Evolutionary conservation across 2,113 vertebrate species (phyloP).

Genomic region (Todiramphus chloris): DNA sequence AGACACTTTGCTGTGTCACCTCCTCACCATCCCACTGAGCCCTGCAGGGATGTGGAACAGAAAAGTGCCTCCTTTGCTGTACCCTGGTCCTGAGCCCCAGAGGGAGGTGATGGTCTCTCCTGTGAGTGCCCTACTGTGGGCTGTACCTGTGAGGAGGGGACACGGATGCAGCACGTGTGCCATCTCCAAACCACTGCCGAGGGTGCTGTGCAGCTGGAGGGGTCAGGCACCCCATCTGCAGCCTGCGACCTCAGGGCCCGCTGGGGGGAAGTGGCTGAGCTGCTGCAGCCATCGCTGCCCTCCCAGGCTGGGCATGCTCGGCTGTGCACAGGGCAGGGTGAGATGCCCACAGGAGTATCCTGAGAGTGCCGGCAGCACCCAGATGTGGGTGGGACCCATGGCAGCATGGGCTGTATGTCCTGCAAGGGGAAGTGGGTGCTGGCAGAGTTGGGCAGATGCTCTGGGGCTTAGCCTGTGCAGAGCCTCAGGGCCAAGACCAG

Average conservation of each 20-base stretch:
- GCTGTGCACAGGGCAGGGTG: background rate
- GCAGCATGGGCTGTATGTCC: rapidly evolving
- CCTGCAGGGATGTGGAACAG: background rate
- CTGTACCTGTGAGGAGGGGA: background rate
- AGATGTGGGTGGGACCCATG: no score
- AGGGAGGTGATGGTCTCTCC: background rate
- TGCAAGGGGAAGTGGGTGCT: background rate
- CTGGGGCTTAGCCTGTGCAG: background rate
- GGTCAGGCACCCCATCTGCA: background rate
- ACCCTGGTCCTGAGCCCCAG: background rate
- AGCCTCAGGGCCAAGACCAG: background rate
- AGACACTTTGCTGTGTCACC: background rate
- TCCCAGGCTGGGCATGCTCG: background rate
- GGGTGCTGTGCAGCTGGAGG: rapidly evolving
- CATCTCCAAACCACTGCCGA: background rate
- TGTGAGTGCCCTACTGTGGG: rapidly evolving
- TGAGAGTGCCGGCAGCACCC: rapidly evolving
- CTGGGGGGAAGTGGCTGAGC: rapidly evolving
- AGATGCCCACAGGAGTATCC: background rate
- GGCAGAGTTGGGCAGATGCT: background rate
- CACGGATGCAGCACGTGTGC: background rate
- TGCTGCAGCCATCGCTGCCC: rapidly evolving
- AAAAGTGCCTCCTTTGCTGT: background rate
- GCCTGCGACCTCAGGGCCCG: rapidly evolving
- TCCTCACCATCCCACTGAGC: background rate